Conservation (phyloP, 1,140 invertebrate species). For the Atta texana region DNA sequence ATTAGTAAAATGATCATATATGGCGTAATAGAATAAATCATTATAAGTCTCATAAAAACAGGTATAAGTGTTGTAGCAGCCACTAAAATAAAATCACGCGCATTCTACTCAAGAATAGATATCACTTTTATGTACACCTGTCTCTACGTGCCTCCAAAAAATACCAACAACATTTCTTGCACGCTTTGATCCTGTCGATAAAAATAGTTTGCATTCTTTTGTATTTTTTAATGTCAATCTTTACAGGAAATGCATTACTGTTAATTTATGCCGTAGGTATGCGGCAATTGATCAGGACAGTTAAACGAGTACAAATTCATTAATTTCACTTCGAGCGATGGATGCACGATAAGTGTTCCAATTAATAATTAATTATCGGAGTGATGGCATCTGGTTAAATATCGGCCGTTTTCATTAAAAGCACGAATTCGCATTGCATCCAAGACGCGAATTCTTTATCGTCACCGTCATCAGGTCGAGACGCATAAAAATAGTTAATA, state of each 20-base stretch:
- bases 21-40: background rate
- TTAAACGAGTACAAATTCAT: slow-evolving; percentile 9
- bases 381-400: slow-evolving; percentile 1
- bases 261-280: background rate
- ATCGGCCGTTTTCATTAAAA: slow-evolving; percentile 5
- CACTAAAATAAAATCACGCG: slow-evolving; percentile 17
- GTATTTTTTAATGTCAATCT: slow-evolving; percentile 2
- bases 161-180: slow-evolving; percentile 19
- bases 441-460: slow-evolving; percentile 46
- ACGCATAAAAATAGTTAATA: slow-evolving; percentile 50
- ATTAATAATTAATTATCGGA: slow-evolving; percentile 7
- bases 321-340: background rate
- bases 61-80: background rate
- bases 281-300: background rate
- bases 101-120: slow-evolving; percentile 7
- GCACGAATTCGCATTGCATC: slow-evolving; percentile 19
- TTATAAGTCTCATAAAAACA: background rate
- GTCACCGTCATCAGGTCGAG: slow-evolving; percentile 46
- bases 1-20: slow-evolving; percentile 14
- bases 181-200: background rate
- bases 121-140: slow-evolving; percentile 44
- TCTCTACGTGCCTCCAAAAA: slow-evolving; percentile 36
- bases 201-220: slow-evolving; percentile 35
- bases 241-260: background rate
- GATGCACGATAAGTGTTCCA: slow-evolving; percentile 19